phyloP scores from a whole-genome alignment of 2,888 invertebrate species.

The Crepidodera aurea region DNA sequence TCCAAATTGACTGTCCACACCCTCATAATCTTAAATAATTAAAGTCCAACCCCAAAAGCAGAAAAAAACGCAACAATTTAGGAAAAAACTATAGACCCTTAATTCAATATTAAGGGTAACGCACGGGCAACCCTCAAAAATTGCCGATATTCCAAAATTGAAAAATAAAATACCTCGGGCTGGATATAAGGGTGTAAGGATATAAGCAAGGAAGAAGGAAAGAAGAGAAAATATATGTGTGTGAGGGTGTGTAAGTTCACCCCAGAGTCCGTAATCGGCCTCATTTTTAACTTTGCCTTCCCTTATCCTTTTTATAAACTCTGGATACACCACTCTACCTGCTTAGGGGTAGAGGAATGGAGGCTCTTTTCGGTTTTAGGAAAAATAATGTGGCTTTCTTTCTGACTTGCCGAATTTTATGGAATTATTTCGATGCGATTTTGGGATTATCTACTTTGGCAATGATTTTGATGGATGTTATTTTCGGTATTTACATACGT shows the following conservation, averaged over 20 bases:
- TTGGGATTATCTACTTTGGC: conserved; percentile 8
- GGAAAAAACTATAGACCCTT: conserved; percentile 19
- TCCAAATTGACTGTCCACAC: conserved; percentile 9
- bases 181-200: conserved; percentile 35
- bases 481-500: conserved; percentile 1
- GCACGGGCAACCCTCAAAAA: conserved; percentile 29
- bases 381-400: conserved; percentile 22
- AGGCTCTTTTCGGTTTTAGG: conserved; percentile 20
- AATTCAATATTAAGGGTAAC: conserved; percentile 35
- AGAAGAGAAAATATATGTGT: conserved; percentile 47
- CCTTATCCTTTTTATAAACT: conserved; percentile 50
- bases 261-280: conserved; percentile 52
- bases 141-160: conserved; percentile 47
- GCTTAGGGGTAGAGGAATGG: conserved; percentile 21
- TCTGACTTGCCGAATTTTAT: conserved; percentile 23
- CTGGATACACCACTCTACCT: conserved; percentile 39
- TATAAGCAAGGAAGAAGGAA: conserved; percentile 39
- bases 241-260: conserved; percentile 49
- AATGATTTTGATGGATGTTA: conserved; percentile 18
- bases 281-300: conserved; percentile 52
- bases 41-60: not conserved
- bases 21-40: conserved; percentile 16
- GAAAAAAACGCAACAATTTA: conserved; percentile 13
- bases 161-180: conserved; percentile 43
- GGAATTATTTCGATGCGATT: conserved; percentile 21